Conservation (phyloP, 53 echinoderm and acorn worm species). For the Actinopyga echinites region DNA sequence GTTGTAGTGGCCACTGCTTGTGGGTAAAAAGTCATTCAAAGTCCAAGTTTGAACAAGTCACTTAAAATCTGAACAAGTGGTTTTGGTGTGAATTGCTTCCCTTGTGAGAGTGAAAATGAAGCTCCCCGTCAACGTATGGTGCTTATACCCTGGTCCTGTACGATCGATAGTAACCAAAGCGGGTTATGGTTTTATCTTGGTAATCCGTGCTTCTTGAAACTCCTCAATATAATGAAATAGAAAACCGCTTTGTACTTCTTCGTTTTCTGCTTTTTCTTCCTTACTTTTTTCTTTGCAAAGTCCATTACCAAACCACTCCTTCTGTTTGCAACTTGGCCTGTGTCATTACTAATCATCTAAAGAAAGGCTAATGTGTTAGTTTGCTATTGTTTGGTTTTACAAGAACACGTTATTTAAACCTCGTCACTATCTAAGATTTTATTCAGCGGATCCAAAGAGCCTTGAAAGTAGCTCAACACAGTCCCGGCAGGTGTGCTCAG, state of each 20-base stretch:
- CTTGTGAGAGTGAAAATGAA: no score
- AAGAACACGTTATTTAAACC: slow-evolving; percentile 24
- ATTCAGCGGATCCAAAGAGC: neutral
- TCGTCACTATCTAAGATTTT: slow-evolving; percentile 19
- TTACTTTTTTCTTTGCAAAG: slow-evolving; percentile 3
- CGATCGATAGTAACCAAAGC: neutral
- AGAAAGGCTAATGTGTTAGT: slow-evolving; percentile 19
- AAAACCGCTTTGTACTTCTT: slow-evolving; percentile 11
- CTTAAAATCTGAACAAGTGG: no score
- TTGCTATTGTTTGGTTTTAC: neutral
- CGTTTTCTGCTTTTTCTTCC: neutral
- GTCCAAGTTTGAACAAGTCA: no score
- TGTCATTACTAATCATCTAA: slow-evolving; percentile 3
- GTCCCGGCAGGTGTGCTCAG: slow-evolving; percentile 20
- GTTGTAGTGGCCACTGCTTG: no score
- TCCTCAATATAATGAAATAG: neutral
- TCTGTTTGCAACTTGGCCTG: neutral
- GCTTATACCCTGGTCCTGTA: no score
- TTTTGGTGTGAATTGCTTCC: no score
- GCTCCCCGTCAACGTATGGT: no score
- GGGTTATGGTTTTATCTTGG: neutral
- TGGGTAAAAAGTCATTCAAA: no score
- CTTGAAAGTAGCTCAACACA: neutral
- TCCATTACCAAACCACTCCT: slow-evolving; percentile 25
- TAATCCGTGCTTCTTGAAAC: slow-evolving; percentile 16